Conservation (phyloP, 2,888 invertebrate species). For the Bellardia pandia region DNA sequence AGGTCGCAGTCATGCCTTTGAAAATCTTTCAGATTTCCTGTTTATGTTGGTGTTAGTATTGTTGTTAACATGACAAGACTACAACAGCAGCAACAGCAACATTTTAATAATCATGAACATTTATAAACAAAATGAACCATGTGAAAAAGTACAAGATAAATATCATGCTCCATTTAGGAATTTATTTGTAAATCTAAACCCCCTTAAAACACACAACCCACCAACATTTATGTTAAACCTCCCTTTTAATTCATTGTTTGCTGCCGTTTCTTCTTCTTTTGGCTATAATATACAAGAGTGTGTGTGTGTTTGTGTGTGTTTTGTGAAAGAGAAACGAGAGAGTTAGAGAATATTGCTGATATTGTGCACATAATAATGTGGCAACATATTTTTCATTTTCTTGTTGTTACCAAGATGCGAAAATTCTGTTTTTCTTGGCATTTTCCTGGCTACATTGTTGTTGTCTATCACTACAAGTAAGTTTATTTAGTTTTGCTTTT, state of each 20-base stretch:
- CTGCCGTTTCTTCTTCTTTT: not conserved
- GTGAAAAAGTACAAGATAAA: slow-evolving; percentile 36
- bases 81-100: slow-evolving; percentile 71
- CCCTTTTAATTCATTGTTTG: not conserved
- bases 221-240: not conserved
- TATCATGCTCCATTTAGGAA: slow-evolving; percentile 65
- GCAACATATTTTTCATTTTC: slow-evolving; percentile 67
- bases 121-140: slow-evolving; percentile 68
- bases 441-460: slow-evolving; percentile 18
- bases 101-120: slow-evolving; percentile 70
- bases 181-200: slow-evolving; percentile 48
- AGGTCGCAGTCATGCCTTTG: slow-evolving; percentile 48
- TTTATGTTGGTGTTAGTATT: slow-evolving; percentile 75
- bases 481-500: slow-evolving; percentile 50
- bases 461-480: slow-evolving; percentile 49
- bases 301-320: not conserved
- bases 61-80: slow-evolving; percentile 78
- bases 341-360: slow-evolving; percentile 41
- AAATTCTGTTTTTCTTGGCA: not conserved
- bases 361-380: slow-evolving; percentile 65
- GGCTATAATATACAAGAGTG: not conserved
- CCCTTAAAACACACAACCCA: not conserved
- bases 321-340: not conserved
- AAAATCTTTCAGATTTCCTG: slow-evolving; percentile 62
- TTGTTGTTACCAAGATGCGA: slow-evolving; percentile 9